These are phyloP conservation scores for Sphaeramia orbicularis DNA, from an alignment of 2,797 vertebrate genomes.

Conservation along the genomic window DNA sequence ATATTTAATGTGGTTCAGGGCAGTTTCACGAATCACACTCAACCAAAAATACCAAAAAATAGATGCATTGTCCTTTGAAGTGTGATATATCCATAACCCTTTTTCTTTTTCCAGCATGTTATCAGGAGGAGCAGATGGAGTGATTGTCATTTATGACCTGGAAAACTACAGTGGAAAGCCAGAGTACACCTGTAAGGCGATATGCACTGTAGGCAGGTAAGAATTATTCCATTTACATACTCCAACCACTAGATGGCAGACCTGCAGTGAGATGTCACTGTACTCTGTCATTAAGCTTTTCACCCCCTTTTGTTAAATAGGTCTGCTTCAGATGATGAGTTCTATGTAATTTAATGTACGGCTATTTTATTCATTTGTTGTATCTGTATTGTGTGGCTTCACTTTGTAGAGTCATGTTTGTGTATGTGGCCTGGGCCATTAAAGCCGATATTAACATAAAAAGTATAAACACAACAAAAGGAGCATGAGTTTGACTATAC, in stretches of 20 bases:
- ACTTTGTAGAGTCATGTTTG: conserved; percentile 3
- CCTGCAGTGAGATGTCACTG: conserved; percentile 6
- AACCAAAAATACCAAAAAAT: too few species aligned
- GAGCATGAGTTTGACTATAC: too few species aligned
- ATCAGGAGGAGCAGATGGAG: conserved; percentile 95
- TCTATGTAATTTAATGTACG: neutral
- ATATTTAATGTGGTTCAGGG: too few species aligned
- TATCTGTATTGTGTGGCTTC: neutral
- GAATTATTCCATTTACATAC: neutral
- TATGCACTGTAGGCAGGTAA: conserved; percentile 92
- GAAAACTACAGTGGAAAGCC: conserved; percentile 90
- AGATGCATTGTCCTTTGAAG: too few species aligned
- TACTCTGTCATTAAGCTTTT: neutral
- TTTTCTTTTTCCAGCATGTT: conserved; percentile 89
- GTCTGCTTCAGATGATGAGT: neutral
- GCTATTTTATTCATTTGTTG: neutral
- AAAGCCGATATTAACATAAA: too few species aligned
- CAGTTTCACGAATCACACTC: too few species aligned
- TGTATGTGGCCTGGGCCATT: neutral
- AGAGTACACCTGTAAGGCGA: conserved; percentile 92
- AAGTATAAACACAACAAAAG: too few species aligned
- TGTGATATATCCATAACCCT: neutral
- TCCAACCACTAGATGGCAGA: conserved; percentile 70
- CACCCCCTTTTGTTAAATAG: too few species aligned
- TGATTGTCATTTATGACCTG: conserved; percentile 95